These are phyloP conservation scores for Dicaeum eximium DNA, from an alignment of 2,113 vertebrate genomes.

Conservation along the genomic window DNA sequence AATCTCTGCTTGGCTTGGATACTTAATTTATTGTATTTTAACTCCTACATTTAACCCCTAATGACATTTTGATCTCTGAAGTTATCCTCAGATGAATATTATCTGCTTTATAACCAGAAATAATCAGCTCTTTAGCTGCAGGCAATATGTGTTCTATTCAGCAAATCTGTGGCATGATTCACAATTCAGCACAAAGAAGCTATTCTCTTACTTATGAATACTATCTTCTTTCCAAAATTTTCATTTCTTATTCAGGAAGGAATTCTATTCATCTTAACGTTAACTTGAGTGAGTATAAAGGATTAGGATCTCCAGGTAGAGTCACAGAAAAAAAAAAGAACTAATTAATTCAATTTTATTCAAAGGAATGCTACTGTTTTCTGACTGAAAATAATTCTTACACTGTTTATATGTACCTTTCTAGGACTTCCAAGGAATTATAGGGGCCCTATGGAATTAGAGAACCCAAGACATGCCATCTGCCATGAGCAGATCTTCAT, in stretches of 20 bases:
- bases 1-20: not conserved
- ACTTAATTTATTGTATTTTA: not conserved
- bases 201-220: not conserved
- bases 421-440: not conserved
- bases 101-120: not conserved
- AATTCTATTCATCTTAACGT: not conserved
- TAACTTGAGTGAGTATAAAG: not conserved
- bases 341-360: not conserved
- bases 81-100: not conserved
- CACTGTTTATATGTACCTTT: not conserved
- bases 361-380: not conserved
- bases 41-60: not conserved
- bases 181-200: not conserved
- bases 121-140: not conserved
- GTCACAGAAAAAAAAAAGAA: not conserved
- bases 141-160: conserved; percentile 3
- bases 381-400: not conserved
- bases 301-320: not conserved
- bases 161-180: not conserved
- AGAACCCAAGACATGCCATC: not conserved
- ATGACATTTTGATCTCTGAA: conserved; percentile 4
- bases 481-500: not conserved
- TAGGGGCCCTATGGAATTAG: not conserved
- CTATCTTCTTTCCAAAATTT: not conserved
- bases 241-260: not conserved